Evolutionary conservation across 2,797 vertebrate species (phyloP).

Genomic region (Coluber constrictor): DNA sequence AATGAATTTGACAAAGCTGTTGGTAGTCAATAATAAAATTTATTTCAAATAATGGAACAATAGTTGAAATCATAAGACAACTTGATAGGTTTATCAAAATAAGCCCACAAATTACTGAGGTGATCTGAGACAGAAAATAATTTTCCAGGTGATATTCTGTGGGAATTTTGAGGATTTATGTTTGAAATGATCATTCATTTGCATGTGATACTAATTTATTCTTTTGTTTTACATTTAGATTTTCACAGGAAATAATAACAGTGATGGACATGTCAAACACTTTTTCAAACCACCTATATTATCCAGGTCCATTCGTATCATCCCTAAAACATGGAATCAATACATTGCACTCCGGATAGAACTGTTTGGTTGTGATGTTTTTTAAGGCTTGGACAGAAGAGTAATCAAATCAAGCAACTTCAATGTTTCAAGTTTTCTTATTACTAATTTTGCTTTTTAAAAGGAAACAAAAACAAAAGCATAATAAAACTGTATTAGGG

Average conservation of each 20-base stretch:
- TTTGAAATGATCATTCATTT: background rate
- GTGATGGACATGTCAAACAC: slow-evolving; percentile 78
- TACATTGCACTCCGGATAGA: slow-evolving; percentile 88
- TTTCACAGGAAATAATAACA: slow-evolving; percentile 83
- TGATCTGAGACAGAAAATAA: slow-evolving; percentile 2
- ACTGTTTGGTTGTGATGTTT: slow-evolving; percentile 87
- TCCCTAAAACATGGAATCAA: slow-evolving; percentile 82
- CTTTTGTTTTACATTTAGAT: slow-evolving; percentile 72
- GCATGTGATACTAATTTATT: slow-evolving; percentile 22
- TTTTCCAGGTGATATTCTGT: background rate
- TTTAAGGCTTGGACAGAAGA: slow-evolving; percentile 38
- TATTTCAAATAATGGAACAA: background rate
- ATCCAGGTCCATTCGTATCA: slow-evolving; percentile 85
- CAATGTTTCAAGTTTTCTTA: background rate
- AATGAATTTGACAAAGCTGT: background rate
- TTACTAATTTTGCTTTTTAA: slow-evolving; percentile 1
- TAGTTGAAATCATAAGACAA: background rate
- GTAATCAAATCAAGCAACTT: background rate
- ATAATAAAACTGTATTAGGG: background rate
- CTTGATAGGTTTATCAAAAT: background rate
- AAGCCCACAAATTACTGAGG: background rate
- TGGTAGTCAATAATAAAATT: background rate
- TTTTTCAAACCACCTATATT: slow-evolving; percentile 90
- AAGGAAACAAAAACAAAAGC: background rate
- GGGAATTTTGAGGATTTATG: background rate